Base-by-base conservation (phyloP, 2,113 vertebrate species). In the Rattus rattus region DNA sequence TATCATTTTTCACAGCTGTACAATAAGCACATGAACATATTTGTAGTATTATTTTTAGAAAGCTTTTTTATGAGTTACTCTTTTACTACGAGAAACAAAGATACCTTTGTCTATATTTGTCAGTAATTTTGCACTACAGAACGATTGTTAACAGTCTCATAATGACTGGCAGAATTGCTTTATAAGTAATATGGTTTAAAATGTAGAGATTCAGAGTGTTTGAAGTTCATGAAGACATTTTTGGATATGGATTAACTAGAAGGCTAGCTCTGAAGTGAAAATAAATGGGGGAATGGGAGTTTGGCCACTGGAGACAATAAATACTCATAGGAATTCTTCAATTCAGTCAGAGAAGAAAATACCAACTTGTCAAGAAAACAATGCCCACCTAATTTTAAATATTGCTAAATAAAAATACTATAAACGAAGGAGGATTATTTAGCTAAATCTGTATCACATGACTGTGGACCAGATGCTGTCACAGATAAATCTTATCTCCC, bases 301-400 rank as follows among this genome's bases (percentile, higher is more conserved):
- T 88, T 90, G 80, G 59, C 12, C 1, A 70, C 7, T 39, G 6
- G 26, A 52, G 22, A 76, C 26, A 75, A 72, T 17, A 65, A 91
- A 94, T 83, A 22, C 70, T 9, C 56, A 24, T 30, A 73, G n/a
- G 5, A 95, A 94, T 80, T 94, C 91, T 77, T 2, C 73, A 76
- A 91, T 14, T 88, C 65, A 67, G 28, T 90, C 59, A 26, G 92
- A 91, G 26, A 94, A 97, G 56, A 93, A 95, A 85, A 91, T 26
- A 81, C 9, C 39, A 9, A 5, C 36, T 72, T 92, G 7, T 11
- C 20, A 33, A 92, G 69, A 28, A 95, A 98, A 77, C 11, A 76
- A 22, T n/a, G 4, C 43, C 0, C 36, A 19, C 80, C 88, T 47
- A 43, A 96, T 49, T 90, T 84, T 73, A 88, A 77, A 70, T 47